Conservation (phyloP, 2,888 invertebrate genomes). For the Lamellibrachia columna region DNA sequence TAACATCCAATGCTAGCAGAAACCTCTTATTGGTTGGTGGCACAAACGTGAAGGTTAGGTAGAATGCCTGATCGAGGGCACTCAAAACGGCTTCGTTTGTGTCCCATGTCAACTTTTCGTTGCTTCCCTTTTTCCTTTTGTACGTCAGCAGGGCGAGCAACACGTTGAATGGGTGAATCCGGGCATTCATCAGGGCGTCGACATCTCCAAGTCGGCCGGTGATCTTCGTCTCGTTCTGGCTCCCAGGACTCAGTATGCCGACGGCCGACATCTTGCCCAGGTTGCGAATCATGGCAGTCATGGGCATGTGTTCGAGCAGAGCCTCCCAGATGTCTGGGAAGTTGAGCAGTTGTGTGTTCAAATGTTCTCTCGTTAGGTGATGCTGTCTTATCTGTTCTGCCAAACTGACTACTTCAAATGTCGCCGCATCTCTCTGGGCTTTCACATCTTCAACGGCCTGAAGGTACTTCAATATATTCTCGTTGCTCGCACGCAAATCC, state of each 20-base stretch:
- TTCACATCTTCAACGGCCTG: slow-evolving; percentile 54
- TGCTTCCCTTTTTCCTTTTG: slow-evolving; percentile 55
- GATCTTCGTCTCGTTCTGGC: slow-evolving; percentile 41
- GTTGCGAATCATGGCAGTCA: slow-evolving; percentile 65
- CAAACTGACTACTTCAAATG: background rate
- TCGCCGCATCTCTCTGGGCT: background rate
- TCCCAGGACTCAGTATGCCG: slow-evolving; percentile 45
- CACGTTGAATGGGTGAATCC: slow-evolving; percentile 64
- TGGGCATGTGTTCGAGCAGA: slow-evolving; percentile 62
- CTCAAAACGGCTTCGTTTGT: slow-evolving; percentile 45
- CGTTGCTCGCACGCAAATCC: slow-evolving; percentile 26
- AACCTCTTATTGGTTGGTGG: slow-evolving; percentile 69
- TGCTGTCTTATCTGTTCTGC: slow-evolving; percentile 55
- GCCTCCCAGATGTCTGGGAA: slow-evolving; percentile 72
- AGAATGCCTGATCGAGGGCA: slow-evolving; percentile 60
- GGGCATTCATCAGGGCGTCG: slow-evolving; percentile 47
- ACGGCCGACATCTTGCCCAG: slow-evolving; percentile 58
- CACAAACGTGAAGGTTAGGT: slow-evolving; percentile 65
- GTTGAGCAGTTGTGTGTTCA: slow-evolving; percentile 76
- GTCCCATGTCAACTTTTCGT: slow-evolving; percentile 60
- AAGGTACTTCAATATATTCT: slow-evolving; percentile 37
- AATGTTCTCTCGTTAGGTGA: slow-evolving; percentile 74
- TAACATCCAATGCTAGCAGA: slow-evolving; percentile 72
- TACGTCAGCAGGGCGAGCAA: slow-evolving; percentile 58
- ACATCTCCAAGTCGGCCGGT: slow-evolving; percentile 50